Conservation (phyloP, 2,888 invertebrate species). For the Odontocerum albicorne region DNA sequence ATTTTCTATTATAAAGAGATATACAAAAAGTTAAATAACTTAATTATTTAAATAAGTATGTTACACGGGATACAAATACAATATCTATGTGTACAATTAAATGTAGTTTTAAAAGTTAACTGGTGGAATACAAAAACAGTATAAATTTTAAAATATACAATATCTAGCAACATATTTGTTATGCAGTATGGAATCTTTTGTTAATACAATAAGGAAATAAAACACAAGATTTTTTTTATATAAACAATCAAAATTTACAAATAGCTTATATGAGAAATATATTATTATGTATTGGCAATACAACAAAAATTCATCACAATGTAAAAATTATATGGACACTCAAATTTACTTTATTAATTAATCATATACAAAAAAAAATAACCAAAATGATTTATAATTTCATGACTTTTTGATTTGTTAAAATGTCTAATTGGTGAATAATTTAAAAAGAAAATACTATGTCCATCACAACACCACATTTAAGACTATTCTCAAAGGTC, state of each 20-base stretch:
- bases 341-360: conserved; percentile 11
- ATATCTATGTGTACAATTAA: conserved; percentile 4
- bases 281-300: conserved; percentile 26
- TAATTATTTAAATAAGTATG: conserved; percentile 21
- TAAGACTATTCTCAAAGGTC: conserved; percentile 12
- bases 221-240: neutral
- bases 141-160: conserved; percentile 3
- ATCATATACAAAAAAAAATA: conserved; percentile 13
- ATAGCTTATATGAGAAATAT: conserved; percentile 19
- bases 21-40: conserved; percentile 27
- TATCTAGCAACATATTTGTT: conserved; percentile 2
- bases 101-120: conserved; percentile 6
- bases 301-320: conserved; percentile 22
- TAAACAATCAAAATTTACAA: conserved; percentile 17
- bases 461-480: conserved; percentile 23
- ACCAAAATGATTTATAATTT: conserved; percentile 11
- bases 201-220: conserved; percentile 4
- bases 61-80: conserved; percentile 18
- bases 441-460: conserved; percentile 9
- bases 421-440: conserved; percentile 3
- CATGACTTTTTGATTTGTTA: conserved; percentile 9
- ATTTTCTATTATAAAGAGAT: conserved; percentile 24
- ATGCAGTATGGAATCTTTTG: conserved; percentile 14
- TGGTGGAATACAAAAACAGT: conserved; percentile 7
- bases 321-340: conserved; percentile 21